Evolutionary conservation across 2,113 vertebrate genomes (phyloP).

Genomic region (Psammodynastes pulverulentus): DNA sequence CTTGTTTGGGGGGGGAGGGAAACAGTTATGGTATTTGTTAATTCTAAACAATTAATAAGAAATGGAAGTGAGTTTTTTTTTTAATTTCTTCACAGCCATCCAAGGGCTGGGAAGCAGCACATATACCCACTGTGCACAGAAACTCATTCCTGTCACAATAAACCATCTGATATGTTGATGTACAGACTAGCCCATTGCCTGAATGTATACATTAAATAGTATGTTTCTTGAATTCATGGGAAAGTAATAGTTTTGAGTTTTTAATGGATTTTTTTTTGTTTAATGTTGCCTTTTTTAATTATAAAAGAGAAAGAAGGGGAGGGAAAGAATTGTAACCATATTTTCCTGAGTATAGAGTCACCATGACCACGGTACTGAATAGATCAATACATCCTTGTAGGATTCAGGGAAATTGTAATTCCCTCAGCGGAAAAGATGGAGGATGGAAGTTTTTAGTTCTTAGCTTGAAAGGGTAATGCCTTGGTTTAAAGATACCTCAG

Average conservation of each 20-base stretch:
- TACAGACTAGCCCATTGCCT: background rate
- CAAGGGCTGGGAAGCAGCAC: background rate
- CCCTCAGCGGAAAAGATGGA: background rate
- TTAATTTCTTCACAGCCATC: background rate
- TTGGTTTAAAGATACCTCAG: conserved; percentile 46
- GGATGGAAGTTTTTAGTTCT: background rate
- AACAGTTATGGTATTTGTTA: background rate
- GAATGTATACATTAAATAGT: conserved; percentile 46
- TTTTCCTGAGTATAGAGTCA: conserved; percentile 57
- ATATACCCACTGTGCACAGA: background rate
- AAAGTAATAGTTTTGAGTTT: conserved; percentile 56
- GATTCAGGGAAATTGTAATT: conserved; percentile 36
- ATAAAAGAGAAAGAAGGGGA: conserved; percentile 23
- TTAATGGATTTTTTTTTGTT: conserved; percentile 45
- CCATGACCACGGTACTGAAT: conserved; percentile 68
- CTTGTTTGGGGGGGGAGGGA: background rate
- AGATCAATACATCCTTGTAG: conserved; percentile 57
- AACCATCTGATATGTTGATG: background rate
- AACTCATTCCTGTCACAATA: background rate
- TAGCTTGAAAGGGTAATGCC: conserved; percentile 50
- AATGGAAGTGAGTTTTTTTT: background rate
- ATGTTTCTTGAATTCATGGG: conserved; percentile 40
- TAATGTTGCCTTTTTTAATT: background rate
- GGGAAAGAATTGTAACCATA: conserved; percentile 52
- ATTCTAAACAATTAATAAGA: background rate